A percentile compares a stretch with the other conserved stretches of the same genome.
phyloP scores from a whole-genome alignment of 1,140 invertebrate genomes.

The Mercenaria mercenaria region DNA sequence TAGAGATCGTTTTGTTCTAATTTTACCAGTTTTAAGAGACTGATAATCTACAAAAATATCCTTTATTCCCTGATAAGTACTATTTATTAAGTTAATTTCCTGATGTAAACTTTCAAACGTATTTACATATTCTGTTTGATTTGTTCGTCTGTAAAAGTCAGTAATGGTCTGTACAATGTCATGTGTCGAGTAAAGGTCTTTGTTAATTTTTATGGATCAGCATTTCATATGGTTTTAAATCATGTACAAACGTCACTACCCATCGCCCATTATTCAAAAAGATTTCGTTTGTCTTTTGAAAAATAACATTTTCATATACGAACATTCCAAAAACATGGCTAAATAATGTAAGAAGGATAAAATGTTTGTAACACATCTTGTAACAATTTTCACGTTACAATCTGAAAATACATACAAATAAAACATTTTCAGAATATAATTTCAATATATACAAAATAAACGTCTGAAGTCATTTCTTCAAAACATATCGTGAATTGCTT shows the following conservation, averaged over 20 bases:
- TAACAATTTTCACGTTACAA: not conserved
- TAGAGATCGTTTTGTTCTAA: slow-evolving; percentile 15
- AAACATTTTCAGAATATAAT: not conserved
- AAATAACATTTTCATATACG: slow-evolving; percentile 36
- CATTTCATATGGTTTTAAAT: slow-evolving; percentile 20
- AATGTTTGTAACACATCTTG: not conserved
- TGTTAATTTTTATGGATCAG: slow-evolving; percentile 2
- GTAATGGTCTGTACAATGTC: not conserved
- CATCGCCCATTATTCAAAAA: not conserved
- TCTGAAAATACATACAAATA: not conserved
- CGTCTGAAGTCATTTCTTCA: not conserved
- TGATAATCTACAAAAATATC: not conserved
- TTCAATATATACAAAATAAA: not conserved
- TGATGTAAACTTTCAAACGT: not conserved
- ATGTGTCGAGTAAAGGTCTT: not conserved
- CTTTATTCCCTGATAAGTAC: not conserved
- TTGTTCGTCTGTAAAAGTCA: not conserved
- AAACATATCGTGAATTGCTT: not conserved
- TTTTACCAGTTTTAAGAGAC: not conserved
- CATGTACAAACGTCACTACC: slow-evolving; percentile 32
- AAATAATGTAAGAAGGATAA: not conserved
- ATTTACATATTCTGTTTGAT: no score
- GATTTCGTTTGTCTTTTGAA: slow-evolving; percentile 42
- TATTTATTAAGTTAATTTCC: not conserved
- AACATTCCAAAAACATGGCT: not conserved